Evolutionary conservation across 2,888 invertebrate genomes (phyloP).

Genomic region (Brachycybe producta): DNA sequence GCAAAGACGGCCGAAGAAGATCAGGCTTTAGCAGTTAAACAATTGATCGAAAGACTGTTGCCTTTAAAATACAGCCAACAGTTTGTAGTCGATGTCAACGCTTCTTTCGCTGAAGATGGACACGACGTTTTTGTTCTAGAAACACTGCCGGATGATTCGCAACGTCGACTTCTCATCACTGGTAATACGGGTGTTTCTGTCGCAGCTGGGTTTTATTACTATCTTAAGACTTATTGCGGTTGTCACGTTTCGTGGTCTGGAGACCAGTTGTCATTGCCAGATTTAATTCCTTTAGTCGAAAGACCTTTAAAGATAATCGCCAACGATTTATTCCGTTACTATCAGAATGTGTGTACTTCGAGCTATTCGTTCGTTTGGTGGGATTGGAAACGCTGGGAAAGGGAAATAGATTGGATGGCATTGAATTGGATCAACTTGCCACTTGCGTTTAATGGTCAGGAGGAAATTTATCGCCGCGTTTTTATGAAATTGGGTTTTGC

Average conservation of each 20-base stretch:
- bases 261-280: constrained; percentile 38
- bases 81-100: constrained; percentile 40
- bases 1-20: background rate
- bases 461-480: constrained; percentile 50
- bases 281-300: constrained; percentile 25
- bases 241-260: constrained; percentile 80
- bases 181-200: constrained; percentile 66
- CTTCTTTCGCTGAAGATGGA: constrained; percentile 32
- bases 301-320: constrained; percentile 8
- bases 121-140: constrained; percentile 40
- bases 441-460: constrained; percentile 76
- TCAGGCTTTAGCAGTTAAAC: constrained; percentile 29
- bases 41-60: constrained; percentile 35
- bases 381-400: constrained; percentile 64
- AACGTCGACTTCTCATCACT: constrained; percentile 33
- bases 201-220: constrained; percentile 74
- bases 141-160: background rate
- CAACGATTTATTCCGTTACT: constrained; percentile 58
- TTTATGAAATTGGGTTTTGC: constrained; percentile 61
- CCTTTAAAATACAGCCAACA: constrained; percentile 27
- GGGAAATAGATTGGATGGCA: constrained; percentile 79
- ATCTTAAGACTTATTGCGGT: constrained; percentile 65
- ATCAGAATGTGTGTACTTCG: constrained; percentile 86
- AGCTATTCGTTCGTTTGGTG: constrained; percentile 85
- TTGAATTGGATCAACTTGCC: constrained; percentile 83